These are phyloP conservation scores for Aspiorhynchus laticeps DNA, from an alignment of 2,113 vertebrate species.

Conservation along the genomic window DNA sequence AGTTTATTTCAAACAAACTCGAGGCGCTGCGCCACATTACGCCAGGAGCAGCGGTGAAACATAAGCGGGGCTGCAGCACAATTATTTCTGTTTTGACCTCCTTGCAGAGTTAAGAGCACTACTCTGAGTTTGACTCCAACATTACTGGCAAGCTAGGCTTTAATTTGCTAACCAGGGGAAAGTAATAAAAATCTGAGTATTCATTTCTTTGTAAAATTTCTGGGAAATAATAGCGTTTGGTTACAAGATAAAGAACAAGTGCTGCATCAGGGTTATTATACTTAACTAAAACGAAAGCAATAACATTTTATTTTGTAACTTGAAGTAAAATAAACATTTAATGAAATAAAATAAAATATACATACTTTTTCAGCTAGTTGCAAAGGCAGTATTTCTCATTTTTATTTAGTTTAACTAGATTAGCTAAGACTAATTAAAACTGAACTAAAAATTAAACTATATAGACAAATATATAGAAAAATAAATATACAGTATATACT, in stretches of 20 bases:
- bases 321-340: background rate
- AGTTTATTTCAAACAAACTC: slow-evolving; percentile 70
- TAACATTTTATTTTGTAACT: background rate
- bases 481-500: background rate
- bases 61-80: slow-evolving; percentile 64
- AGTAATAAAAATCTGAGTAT: slow-evolving; percentile 65
- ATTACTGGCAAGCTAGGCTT: slow-evolving; percentile 66
- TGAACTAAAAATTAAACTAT: background rate
- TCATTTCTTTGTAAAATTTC: slow-evolving; percentile 60
- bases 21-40: slow-evolving; percentile 49
- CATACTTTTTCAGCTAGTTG: background rate
- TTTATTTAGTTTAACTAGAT: background rate
- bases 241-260: slow-evolving; percentile 54
- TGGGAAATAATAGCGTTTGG: slow-evolving; percentile 57
- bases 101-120: slow-evolving; percentile 55
- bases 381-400: background rate
- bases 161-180: slow-evolving; percentile 68
- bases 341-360: background rate
- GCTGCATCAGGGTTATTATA: background rate
- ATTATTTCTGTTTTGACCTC: slow-evolving; percentile 62
- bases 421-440: background rate
- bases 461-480: background rate
- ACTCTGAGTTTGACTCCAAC: slow-evolving; percentile 58
- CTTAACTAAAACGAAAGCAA: background rate
- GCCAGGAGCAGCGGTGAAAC: slow-evolving; percentile 60